A percentile compares a stretch with the other conserved stretches of the same genome.
These are phyloP conservation scores for Isurus oxyrinchus DNA, from an alignment of 2,113 vertebrate species.

Conservation along the genomic window DNA sequence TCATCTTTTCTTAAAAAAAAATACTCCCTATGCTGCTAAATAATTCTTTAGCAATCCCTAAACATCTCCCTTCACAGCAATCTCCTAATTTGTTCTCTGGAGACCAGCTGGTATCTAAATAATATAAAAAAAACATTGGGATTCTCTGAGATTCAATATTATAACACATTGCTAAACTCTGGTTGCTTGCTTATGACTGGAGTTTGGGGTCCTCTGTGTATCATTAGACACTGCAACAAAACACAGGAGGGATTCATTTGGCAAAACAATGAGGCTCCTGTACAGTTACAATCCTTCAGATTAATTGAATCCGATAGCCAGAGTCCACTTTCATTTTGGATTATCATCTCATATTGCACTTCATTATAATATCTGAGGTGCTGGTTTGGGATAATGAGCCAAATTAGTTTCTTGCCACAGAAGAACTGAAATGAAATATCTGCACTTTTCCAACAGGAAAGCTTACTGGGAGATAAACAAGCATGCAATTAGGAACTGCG, in stretches of 20 bases:
- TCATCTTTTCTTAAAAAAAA: constrained; percentile 60
- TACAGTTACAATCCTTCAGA: constrained; percentile 25
- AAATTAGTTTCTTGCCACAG: constrained; percentile 23
- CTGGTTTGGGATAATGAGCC: constrained; percentile 23
- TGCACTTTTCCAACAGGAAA: not conserved
- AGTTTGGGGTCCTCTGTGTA: constrained; percentile 68
- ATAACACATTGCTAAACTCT: constrained; percentile 66
- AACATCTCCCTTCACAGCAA: constrained; percentile 72
- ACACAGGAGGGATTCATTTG: constrained; percentile 60
- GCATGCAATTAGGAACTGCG: constrained; percentile 1
- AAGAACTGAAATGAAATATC: constrained; percentile 25
- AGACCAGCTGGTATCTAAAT: constrained; percentile 63
- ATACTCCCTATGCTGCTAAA: constrained; percentile 68
- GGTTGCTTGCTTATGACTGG: constrained; percentile 60
- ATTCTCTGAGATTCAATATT: constrained; percentile 56
- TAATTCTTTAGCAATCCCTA: constrained; percentile 71
- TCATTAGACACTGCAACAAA: constrained; percentile 69
- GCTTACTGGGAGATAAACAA: constrained; percentile 27
- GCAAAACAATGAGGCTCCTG: constrained; percentile 63
- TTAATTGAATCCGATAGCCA: constrained; percentile 18
- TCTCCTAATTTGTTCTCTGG: constrained; percentile 76
- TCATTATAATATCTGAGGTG: constrained; percentile 21
- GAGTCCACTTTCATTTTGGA: constrained; percentile 16
- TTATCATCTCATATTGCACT: constrained; percentile 33
- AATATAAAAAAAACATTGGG: constrained; percentile 65